Evolutionary conservation across 2,797 vertebrate species (phyloP).

Genomic region (Manis javanica): DNA sequence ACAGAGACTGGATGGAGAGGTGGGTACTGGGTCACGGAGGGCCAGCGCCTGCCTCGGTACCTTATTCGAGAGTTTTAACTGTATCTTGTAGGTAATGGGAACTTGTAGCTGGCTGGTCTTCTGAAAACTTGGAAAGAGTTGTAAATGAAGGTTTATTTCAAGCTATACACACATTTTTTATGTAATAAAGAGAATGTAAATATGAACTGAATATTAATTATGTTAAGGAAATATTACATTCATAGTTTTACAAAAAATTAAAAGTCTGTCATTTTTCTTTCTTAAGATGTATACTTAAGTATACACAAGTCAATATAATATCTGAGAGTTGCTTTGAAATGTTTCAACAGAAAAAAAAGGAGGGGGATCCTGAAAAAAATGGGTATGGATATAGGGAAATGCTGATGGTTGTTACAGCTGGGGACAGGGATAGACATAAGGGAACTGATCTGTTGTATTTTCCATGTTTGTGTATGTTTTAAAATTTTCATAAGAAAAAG

Average conservation of each 20-base stretch:
- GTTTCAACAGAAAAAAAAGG: neutral
- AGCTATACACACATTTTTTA: neutral
- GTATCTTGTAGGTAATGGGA: neutral
- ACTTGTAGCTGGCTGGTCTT: neutral
- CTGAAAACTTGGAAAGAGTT: neutral
- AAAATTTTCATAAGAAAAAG: neutral
- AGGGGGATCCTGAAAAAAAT: neutral
- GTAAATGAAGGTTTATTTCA: neutral
- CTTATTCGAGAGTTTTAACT: neutral
- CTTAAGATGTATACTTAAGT: neutral
- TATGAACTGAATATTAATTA: neutral
- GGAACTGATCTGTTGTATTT: neutral
- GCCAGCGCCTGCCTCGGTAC: too few species aligned
- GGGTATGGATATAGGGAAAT: neutral
- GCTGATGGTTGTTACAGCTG: neutral
- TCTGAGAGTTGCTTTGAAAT: slow-evolving; percentile 15
- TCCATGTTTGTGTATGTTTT: neutral
- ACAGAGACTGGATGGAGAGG: neutral
- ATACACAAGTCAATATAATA: neutral
- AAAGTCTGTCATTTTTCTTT: neutral
- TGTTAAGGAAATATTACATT: neutral
- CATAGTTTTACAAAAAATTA: neutral
- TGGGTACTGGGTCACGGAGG: neutral
- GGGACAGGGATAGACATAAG: neutral
- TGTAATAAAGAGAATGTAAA: neutral